phyloP scores from a whole-genome alignment of 2,888 invertebrate genomes.

The Exocentrus adspersus region DNA sequence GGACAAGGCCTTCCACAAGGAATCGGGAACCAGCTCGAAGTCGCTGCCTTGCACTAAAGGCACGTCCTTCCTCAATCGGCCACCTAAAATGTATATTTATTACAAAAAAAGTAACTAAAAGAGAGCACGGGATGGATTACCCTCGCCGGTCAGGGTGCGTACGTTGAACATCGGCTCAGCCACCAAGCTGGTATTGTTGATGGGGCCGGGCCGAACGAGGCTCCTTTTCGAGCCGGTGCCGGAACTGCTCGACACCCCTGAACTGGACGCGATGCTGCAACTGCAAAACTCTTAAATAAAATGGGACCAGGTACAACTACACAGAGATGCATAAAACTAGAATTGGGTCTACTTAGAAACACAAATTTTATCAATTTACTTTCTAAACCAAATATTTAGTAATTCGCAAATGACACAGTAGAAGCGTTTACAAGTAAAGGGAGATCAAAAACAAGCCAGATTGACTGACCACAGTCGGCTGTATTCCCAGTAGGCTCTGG shows the following conservation, averaged over 20 bases:
- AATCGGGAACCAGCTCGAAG: conserved; percentile 87
- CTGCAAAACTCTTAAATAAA: conserved; percentile 39
- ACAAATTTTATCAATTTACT: too few species aligned
- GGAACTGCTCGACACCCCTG: conserved; percentile 71
- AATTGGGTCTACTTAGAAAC: too few species aligned
- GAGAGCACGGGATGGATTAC: conserved; percentile 62
- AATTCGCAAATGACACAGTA: too few species aligned
- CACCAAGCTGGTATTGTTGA: conserved; percentile 80
- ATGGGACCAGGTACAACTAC: conserved; percentile 1
- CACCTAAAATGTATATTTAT: conserved; percentile 58
- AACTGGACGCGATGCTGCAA: conserved; percentile 68
- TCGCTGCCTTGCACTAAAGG: conserved; percentile 82
- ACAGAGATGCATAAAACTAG: too few species aligned
- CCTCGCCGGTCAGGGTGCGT: conserved; percentile 85
- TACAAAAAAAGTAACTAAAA: too few species aligned
- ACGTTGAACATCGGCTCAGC: conserved; percentile 72
- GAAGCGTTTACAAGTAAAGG: too few species aligned
- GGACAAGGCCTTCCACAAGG: conserved; percentile 86
- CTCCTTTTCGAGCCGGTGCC: conserved; percentile 63
- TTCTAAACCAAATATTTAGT: too few species aligned
- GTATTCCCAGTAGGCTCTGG: too few species aligned
- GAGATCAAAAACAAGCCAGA: too few species aligned
- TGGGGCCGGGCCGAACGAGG: conserved; percentile 72
- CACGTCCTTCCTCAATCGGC: conserved; percentile 78
- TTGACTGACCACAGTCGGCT: too few species aligned